Evolutionary conservation across 53 echinoderm and acorn worm genomes (phyloP), one percentile per base, ranked within the genome.

Genomic region (Henricia sp.): DNA sequence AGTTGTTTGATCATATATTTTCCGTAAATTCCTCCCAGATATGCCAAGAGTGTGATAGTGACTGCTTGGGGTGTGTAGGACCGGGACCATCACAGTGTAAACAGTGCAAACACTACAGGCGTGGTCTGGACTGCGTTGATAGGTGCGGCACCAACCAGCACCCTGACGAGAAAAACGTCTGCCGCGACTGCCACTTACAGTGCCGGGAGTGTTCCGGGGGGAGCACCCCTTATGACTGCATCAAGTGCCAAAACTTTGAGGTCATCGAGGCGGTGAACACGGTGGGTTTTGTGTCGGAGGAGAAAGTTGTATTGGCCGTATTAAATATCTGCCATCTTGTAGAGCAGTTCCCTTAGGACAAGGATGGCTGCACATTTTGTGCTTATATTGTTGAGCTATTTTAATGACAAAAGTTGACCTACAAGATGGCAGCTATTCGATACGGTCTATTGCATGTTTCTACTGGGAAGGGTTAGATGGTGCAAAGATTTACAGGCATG

Each of bases 21-120:
- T n/a, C n/a, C n/a, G n/a, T n/a, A 34, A 13, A 63, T 24, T 67
- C 54, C 33, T 27, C 26, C 12, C 70, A 95, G 96, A 83, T 93
- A 33, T 96, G 96, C 53, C 89, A 89, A 53, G 46, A 67, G 46
- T 96, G 96, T 43, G 74, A 96, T 57, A 37, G 66, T 2, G 71
- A 89, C 77, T 96, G 96, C 70, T 46, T 65, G 19, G 87, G 89
- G 12, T 96, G 96, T 68, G 52, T 43, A 11, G 93, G 88, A 0
- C 69, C 86, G 5, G 92, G 92, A 13, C 70, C 88, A 6, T 50
- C 83, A n/a, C 64, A 80, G 3, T 94, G 95, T 28, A 76, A 56
- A 21, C 19, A 76, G 6, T 94, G 95, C 60, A 54, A 37, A 52
- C 25, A 75, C 25, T 86, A 52, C 67, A 70, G 71, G 37, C 84